phyloP scores from a whole-genome alignment of 2,888 invertebrate species.

The Carterocephalus palaemon region DNA sequence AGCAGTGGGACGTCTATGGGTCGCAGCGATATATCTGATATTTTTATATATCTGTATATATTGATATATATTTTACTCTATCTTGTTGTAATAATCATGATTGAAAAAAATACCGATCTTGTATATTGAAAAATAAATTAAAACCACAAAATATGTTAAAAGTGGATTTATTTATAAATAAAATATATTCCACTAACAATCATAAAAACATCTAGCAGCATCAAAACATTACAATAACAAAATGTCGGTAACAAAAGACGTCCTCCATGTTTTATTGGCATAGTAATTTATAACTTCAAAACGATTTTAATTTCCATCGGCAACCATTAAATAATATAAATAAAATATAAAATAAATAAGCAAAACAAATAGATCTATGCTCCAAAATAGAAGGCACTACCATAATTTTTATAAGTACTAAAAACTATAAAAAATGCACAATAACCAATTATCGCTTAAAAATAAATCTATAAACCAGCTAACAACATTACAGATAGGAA shows the following conservation, averaged over 20 bases:
- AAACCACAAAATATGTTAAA: constrained; percentile 35
- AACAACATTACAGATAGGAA: constrained; percentile 1
- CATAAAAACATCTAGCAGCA: constrained; percentile 57
- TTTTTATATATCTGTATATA: too few relatives aligned
- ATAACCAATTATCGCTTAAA: constrained; percentile 3
- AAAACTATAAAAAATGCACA: constrained; percentile 22
- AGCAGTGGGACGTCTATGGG: too few relatives aligned
- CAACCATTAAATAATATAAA: constrained; percentile 22
- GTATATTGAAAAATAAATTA: constrained; percentile 32
- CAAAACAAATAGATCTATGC: constrained; percentile 36
- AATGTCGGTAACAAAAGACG: constrained; percentile 42
- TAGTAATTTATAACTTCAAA: constrained; percentile 27
- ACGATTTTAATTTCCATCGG: constrained; percentile 29
- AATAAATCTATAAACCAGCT: constrained; percentile 5
- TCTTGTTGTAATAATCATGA: too few relatives aligned
- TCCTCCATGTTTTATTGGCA: background rate
- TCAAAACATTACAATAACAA: constrained; percentile 43
- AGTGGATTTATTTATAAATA: constrained; percentile 49
- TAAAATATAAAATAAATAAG: constrained; percentile 26
- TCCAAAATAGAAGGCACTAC: constrained; percentile 32
- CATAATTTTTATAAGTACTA: constrained; percentile 8
- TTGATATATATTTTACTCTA: too few relatives aligned
- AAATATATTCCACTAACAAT: constrained; percentile 70
- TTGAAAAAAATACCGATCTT: too few relatives aligned
- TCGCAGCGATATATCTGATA: too few relatives aligned